Evolutionary conservation across 2,888 invertebrate genomes (phyloP).

Genomic region (Cryptocephalus primarius): DNA sequence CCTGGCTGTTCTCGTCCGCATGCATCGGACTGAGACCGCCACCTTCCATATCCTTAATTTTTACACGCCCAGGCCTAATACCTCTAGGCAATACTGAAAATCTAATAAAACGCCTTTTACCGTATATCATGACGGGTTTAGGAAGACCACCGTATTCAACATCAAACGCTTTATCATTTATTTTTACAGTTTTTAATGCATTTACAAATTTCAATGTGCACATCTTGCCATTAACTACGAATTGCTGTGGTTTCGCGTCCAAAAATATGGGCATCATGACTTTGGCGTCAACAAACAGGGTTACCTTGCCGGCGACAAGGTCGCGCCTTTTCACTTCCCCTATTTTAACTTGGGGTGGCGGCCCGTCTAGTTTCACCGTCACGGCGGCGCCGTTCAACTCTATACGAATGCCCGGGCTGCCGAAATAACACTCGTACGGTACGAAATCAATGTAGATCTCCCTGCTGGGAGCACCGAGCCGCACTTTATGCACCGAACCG

Average conservation of each 20-base stretch:
- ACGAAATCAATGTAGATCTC: slow-evolving; percentile 83
- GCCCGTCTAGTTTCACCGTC: slow-evolving; percentile 74
- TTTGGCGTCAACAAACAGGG: slow-evolving; percentile 70
- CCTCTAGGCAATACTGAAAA: slow-evolving; percentile 69
- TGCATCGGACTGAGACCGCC: slow-evolving; percentile 10
- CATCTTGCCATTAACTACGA: slow-evolving; percentile 58
- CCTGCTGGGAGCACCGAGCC: slow-evolving; percentile 84
- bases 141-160: slow-evolving; percentile 79
- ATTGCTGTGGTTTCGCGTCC: slow-evolving; percentile 73
- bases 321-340: slow-evolving; percentile 67
- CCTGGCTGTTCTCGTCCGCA: slow-evolving; percentile 23
- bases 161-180: slow-evolving; percentile 67
- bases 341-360: slow-evolving; percentile 88
- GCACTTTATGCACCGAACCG: slow-evolving; percentile 63
- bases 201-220: slow-evolving; percentile 74
- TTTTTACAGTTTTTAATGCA: slow-evolving; percentile 60
- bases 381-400: slow-evolving; percentile 70
- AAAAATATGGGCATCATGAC: slow-evolving; percentile 70
- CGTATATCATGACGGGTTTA: slow-evolving; percentile 62
- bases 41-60: slow-evolving; percentile 66
- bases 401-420: slow-evolving; percentile 73
- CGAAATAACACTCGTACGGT: slow-evolving; percentile 89
- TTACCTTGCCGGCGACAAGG: slow-evolving; percentile 74
- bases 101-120: slow-evolving; percentile 66
- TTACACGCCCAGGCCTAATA: slow-evolving; percentile 58